Evolutionary conservation across 1,140 invertebrate species (phyloP).

Genomic region (Bombus cullumanus): DNA sequence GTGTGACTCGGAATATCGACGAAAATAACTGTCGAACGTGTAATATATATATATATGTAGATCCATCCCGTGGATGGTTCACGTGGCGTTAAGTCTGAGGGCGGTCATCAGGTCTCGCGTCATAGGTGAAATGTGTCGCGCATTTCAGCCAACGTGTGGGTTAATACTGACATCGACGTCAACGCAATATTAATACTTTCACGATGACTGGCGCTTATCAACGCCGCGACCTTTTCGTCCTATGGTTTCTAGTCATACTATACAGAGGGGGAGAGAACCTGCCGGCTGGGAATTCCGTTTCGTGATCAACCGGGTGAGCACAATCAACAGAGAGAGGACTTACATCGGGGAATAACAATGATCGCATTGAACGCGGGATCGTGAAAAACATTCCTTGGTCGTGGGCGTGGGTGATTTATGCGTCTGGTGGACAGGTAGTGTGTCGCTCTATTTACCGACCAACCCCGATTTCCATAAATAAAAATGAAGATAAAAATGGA

Average conservation of each 20-base stretch:
- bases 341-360: conserved; percentile 33
- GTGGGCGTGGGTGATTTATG: conserved; percentile 29
- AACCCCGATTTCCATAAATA: conserved; percentile 20
- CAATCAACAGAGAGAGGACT: neutral
- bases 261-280: neutral
- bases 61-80: neutral
- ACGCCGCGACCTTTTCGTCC: neutral
- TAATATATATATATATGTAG: too few species aligned
- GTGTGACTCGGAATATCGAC: too few species aligned
- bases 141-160: neutral
- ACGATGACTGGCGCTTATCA: conserved; percentile 38
- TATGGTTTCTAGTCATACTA: neutral
- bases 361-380: conserved; percentile 19
- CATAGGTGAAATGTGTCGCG: neutral
- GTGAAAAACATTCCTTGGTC: conserved; percentile 16
- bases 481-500: conserved; percentile 5
- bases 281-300: conserved; percentile 5
- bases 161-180: conserved; percentile 21
- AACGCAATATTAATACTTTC: conserved; percentile 29
- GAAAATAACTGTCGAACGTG: too few species aligned
- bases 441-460: conserved; percentile 10
- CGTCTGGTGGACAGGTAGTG: neutral
- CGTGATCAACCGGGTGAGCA: neutral
- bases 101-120: neutral
- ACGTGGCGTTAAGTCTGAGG: neutral